phyloP scores from a whole-genome alignment of 2,113 vertebrate genomes.

The Callipepla squamata region DNA sequence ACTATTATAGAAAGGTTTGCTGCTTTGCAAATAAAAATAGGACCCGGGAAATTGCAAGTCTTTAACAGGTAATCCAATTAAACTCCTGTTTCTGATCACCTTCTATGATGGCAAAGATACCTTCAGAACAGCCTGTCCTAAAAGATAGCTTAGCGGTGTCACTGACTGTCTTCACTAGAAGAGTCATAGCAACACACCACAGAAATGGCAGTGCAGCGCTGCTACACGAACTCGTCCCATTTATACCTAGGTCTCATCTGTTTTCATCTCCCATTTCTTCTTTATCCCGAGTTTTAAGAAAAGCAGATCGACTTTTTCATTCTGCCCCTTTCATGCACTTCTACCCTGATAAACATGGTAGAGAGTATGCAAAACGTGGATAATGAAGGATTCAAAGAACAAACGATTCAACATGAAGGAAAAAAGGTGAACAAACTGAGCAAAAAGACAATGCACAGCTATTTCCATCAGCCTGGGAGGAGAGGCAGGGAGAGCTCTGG shows the following conservation, averaged over 20 bases:
- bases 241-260: neutral
- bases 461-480: neutral
- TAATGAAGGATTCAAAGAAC: neutral
- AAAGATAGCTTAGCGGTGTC: neutral
- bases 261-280: neutral
- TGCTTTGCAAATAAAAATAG: neutral
- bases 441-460: neutral
- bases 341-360: neutral
- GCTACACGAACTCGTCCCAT: neutral
- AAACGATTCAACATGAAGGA: neutral
- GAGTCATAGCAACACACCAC: neutral
- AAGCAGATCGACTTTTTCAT: conserved; percentile 27
- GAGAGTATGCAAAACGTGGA: neutral
- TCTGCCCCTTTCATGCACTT: conserved; percentile 1
- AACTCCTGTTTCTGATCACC: neutral
- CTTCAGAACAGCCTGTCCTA: neutral
- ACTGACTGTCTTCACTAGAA: neutral
- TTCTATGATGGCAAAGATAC: neutral
- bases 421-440: conserved; percentile 29
- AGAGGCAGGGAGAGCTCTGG: neutral
- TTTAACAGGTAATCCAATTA: neutral
- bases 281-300: neutral
- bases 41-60: too few species aligned
- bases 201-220: neutral
- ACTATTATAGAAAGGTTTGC: neutral